Base-by-base conservation (phyloP, 2,888 invertebrate species). In the Pemphredon lugubris region DNA sequence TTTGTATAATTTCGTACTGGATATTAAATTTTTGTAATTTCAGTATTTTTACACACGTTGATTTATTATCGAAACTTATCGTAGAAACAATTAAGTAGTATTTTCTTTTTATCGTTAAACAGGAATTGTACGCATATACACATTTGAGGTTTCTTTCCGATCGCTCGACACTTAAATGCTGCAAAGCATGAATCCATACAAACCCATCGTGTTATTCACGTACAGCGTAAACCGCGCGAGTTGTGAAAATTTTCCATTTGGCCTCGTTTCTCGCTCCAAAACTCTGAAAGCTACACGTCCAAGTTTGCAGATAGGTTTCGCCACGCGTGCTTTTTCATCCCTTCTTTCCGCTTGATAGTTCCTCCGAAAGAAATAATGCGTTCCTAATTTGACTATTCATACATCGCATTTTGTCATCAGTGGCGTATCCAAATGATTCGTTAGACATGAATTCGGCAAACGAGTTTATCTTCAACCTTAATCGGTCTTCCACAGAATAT, bases 121-220 rank as follows among this genome's bases (percentile, higher is more conserved):
- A n/a, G n/a, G n/a, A 13, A 37, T 37, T 4, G 37, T 37, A 13
- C 9, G 13, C 37, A 4, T 0, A 5, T 16, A 14, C 40, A 2
- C 16, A 4, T 51, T 20, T 16, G 3, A n/a, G n/a, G n/a, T 59
- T 54, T n/a, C 37, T 39, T 23, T 23, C 11, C 7, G 7, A 14
- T 23, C 50, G n/a, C 21, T 16, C 55, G 48, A 78, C 67, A 77
- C 74, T 77, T 54, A 65, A 71, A 34, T 78, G 74, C 70, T 73
- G 70, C 66, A 73, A 73, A 77, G 64, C 50, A 13, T 58, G 32
- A 53, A 14, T n/a, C 45, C 21, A 5, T 16, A 42, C 5, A 32
- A 37, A 34, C 18, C 26, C 6, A 11, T 26, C 23, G 14, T 3
- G 11, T 23, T 23, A 2, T 51, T 44, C 14, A n/a, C 16, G 5